A percentile compares a stretch with the other conserved stretches of the same genome.
Conservation (phyloP, 2,888 invertebrate genomes). For the Stenolophus ochropezus region DNA sequence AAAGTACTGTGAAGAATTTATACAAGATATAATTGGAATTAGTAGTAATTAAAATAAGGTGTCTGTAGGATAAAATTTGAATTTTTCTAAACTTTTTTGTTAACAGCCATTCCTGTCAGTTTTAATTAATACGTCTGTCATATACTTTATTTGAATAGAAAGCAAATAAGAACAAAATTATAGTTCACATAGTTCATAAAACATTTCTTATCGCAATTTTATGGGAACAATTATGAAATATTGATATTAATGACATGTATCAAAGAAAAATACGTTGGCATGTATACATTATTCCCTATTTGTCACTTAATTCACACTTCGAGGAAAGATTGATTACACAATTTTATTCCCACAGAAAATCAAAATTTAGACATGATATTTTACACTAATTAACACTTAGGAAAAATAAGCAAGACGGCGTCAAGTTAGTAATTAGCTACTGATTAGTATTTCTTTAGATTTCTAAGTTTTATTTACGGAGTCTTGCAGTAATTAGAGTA, state of each 20-base stretch:
- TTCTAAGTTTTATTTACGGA: constrained; percentile 50
- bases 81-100: not conserved
- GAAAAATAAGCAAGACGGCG: not conserved
- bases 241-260: not conserved
- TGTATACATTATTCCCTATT: not conserved
- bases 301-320: not conserved
- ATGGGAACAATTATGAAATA: not conserved
- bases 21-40: too few species aligned
- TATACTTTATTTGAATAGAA: not conserved
- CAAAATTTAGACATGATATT: constrained; percentile 16
- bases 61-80: not conserved
- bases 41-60: not conserved
- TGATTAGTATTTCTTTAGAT: constrained; percentile 47
- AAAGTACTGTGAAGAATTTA: too few species aligned
- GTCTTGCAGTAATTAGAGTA: constrained; percentile 40
- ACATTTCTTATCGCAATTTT: not conserved
- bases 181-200: not conserved
- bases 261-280: not conserved
- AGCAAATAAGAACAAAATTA: not conserved
- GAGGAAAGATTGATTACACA: not conserved
- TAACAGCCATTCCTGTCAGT: not conserved
- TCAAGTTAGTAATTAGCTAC: constrained; percentile 36
- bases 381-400: constrained; percentile 16
- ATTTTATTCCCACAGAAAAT: not conserved
- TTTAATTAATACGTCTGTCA: not conserved